These are phyloP conservation scores for Cheracebus regulus DNA, from an alignment of 2,797 vertebrate species.

Conservation along the genomic window DNA sequence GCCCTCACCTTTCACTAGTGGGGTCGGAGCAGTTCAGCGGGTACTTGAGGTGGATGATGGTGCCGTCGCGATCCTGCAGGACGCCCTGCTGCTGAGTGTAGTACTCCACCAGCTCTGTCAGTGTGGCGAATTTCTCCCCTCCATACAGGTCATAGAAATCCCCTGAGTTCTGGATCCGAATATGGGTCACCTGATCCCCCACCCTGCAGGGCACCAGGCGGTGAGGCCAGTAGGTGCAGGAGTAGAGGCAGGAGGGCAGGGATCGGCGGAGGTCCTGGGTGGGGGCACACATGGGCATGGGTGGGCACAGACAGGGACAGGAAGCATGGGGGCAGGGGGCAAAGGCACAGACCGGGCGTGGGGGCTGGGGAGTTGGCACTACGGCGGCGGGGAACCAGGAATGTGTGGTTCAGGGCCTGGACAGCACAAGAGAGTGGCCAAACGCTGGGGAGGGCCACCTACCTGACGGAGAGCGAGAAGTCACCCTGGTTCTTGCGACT, in stretches of 20 bases:
- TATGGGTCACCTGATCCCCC: conserved; percentile 93
- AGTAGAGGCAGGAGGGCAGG: neutral
- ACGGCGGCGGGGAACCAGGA: neutral
- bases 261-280: neutral
- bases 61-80: conserved; percentile 96
- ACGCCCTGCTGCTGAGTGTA: conserved; percentile 94
- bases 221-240: neutral
- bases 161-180: conserved; percentile 98
- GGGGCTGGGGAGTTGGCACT: neutral
- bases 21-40: conserved; percentile 96
- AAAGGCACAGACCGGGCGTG: neutral
- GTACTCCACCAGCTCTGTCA: conserved; percentile 96
- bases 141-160: conserved; percentile 98
- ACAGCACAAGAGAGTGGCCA: neutral
- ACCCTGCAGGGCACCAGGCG: conserved; percentile 85
- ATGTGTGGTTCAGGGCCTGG: neutral
- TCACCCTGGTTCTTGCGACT: conserved; percentile 95
- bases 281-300: neutral
- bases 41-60: conserved; percentile 93
- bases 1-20: conserved; percentile 92
- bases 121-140: conserved; percentile 97
- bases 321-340: neutral
- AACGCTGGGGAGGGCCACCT: neutral
- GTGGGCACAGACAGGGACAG: neutral
- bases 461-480: conserved; percentile 98